Evolutionary conservation across 2,888 invertebrate genomes (phyloP).

Genomic region (Rambutsinella grinnellia): DNA sequence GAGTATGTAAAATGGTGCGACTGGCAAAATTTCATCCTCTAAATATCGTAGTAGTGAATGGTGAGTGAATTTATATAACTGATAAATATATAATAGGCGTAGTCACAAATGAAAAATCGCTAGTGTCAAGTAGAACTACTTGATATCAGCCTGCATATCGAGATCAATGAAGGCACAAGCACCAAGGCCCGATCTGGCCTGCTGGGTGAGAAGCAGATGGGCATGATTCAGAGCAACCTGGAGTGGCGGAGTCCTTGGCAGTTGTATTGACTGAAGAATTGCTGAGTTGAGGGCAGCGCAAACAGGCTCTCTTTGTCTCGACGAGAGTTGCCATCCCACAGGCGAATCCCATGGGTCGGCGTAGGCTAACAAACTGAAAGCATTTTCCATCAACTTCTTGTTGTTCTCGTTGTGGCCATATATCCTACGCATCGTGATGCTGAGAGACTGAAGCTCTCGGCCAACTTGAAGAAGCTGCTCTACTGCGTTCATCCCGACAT

Average conservation of each 20-base stretch:
- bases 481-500: slow-evolving; percentile 74
- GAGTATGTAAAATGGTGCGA: not conserved
- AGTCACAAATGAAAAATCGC: slow-evolving; percentile 14
- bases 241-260: slow-evolving; percentile 91
- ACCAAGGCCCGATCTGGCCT: slow-evolving; percentile 88
- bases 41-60: not conserved
- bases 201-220: slow-evolving; percentile 86
- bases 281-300: slow-evolving; percentile 97
- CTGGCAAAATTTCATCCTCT: not conserved
- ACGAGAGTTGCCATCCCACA: slow-evolving; percentile 94
- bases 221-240: slow-evolving; percentile 94
- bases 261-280: slow-evolving; percentile 93
- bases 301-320: slow-evolving; percentile 93
- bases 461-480: slow-evolving; percentile 96
- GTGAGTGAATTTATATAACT: not conserved
- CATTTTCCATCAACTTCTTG: slow-evolving; percentile 90
- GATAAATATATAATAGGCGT: not conserved
- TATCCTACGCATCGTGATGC: slow-evolving; percentile 85
- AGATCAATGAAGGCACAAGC: slow-evolving; percentile 96
- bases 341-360: slow-evolving; percentile 97
- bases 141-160: slow-evolving; percentile 74
- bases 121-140: too few relatives aligned
- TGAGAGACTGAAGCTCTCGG: slow-evolving; percentile 92
- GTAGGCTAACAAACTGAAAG: slow-evolving; percentile 97
- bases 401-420: slow-evolving; percentile 85